Conservation (phyloP, 2,888 invertebrate species). For the Epirrita christyi region DNA sequence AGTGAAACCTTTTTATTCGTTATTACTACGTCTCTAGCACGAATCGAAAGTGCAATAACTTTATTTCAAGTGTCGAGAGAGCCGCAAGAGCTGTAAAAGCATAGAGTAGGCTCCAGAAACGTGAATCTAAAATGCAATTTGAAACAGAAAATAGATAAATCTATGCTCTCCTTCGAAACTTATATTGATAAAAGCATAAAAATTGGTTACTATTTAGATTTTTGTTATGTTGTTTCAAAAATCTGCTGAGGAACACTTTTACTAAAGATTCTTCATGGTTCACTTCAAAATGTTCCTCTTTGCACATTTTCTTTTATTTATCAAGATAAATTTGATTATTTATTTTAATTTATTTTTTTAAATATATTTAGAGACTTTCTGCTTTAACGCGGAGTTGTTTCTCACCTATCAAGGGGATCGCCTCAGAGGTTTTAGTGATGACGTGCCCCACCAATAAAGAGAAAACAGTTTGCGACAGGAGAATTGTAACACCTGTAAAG, state of each 20-base stretch:
- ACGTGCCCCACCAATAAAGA: slow-evolving; percentile 99
- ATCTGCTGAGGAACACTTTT: slow-evolving; percentile 75
- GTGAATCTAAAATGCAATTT: slow-evolving; percentile 68
- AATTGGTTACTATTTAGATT: slow-evolving; percentile 67
- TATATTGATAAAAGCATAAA: slow-evolving; percentile 66
- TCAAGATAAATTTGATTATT: slow-evolving; percentile 49
- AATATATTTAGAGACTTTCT: slow-evolving; percentile 46
- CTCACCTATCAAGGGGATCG: slow-evolving; percentile 99
- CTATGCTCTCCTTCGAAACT: slow-evolving; percentile 60
- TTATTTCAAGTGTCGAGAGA: slow-evolving; percentile 66
- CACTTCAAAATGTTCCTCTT: slow-evolving; percentile 65
- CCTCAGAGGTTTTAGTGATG: slow-evolving; percentile 99
- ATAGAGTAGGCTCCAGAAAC: slow-evolving; percentile 59
- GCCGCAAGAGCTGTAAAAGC: slow-evolving; percentile 62
- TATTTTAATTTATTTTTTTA: slow-evolving; percentile 41
- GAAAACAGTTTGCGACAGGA: slow-evolving; percentile 99
- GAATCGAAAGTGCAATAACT: slow-evolving; percentile 67
- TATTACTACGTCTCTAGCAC: slow-evolving; percentile 56
- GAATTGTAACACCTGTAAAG: slow-evolving; percentile 99
- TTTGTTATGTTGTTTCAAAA: slow-evolving; percentile 65
- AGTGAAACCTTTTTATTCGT: slow-evolving; percentile 51
- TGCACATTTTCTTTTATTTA: slow-evolving; percentile 56
- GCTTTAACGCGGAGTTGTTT: slow-evolving; percentile 57
- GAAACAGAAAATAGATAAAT: slow-evolving; percentile 63
- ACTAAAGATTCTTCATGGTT: slow-evolving; percentile 37